Evolutionary conservation across 2,888 invertebrate genomes (phyloP), one percentile per base, ranked within the genome.

Genomic region (Neoascia interrupta): DNA sequence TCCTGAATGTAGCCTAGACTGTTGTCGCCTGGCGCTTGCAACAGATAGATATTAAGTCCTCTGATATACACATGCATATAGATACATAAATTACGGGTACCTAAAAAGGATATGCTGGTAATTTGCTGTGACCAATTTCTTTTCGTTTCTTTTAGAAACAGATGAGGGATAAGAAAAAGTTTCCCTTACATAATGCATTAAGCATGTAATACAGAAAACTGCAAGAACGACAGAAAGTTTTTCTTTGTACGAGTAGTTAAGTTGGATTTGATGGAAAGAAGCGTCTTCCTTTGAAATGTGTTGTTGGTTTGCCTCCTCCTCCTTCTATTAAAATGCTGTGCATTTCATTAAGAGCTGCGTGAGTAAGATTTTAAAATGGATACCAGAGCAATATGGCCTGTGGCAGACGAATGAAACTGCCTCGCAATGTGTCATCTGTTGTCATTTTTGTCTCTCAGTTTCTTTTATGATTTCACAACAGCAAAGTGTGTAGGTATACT

Each of bases 91-190:
- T 53, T n/a, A n/a, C n/a, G 54, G 31, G n/a, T 49, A 53, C 34
- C 63, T 63, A 16, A 70, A 75, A 70, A 63, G 53, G 63, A 76
- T 76, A 64, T 70, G 16, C 75, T 58, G 75, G 75, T 76, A 66
- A 72, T 72, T 72, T 76, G 47, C 28, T 54, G 18, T 76, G 76
- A 76, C 64, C 76, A 76, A 76, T n/a, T 72, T 70, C 64, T 47
- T 53, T 34, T 51, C 8, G 41, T 61, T 18, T 41, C 41, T 31
- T 34, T 49, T 37, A 1, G 5, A 3, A 37, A 54, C n/a, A 28
- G 47, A 61, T 28, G 34, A 56, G 34, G 10, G n/a, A 6, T 6
- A 39, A 21, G 13, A 5, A 61, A 45, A 53, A 72, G 34, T 76
- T 76, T 76, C 45, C 45, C 37, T 34, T 39, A 53, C 39, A 60